phyloP scores from a whole-genome alignment of 2,888 invertebrate species.

The Coenonympha arcania region DNA sequence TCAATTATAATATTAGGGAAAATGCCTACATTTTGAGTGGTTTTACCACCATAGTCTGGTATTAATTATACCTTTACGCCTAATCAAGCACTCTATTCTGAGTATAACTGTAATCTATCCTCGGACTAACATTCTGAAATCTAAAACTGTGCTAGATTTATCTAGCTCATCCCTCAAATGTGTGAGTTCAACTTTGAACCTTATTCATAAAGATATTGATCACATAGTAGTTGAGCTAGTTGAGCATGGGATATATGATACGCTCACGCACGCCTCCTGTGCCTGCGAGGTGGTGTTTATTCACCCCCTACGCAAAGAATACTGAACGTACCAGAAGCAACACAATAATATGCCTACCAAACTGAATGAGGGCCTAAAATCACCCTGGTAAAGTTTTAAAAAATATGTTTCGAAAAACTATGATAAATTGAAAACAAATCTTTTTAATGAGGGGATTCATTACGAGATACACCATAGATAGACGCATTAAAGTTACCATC shows the following conservation, averaged over 20 bases:
- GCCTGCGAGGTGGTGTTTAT: conserved; percentile 52
- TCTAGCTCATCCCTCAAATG: conserved; percentile 32
- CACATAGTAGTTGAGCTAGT: conserved; percentile 4
- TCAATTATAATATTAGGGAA: too few relatives aligned
- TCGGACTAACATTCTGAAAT: conserved; percentile 43
- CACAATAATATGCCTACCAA: not conserved
- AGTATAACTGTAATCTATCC: conserved; percentile 35
- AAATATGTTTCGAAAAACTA: too few relatives aligned
- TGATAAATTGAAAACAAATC: too few relatives aligned
- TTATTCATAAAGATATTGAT: conserved; percentile 4
- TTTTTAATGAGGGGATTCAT: too few relatives aligned
- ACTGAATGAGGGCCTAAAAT: too few relatives aligned
- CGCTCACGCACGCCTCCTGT: conserved; percentile 54
- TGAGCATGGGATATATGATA: conserved; percentile 44
- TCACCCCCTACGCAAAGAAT: conserved; percentile 43
- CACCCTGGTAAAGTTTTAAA: too few relatives aligned
- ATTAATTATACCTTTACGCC: conserved; percentile 25
- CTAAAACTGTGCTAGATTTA: conserved; percentile 48
- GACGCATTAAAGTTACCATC: too few relatives aligned
- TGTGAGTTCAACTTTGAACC: conserved; percentile 5
- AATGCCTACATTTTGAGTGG: too few relatives aligned
- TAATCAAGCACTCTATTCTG: conserved; percentile 5
- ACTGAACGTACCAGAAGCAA: conserved; percentile 8
- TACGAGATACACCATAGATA: too few relatives aligned
- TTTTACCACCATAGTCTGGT: too few relatives aligned